phyloP scores from a whole-genome alignment of 2,888 invertebrate genomes.

The Thelaira solivaga region DNA sequence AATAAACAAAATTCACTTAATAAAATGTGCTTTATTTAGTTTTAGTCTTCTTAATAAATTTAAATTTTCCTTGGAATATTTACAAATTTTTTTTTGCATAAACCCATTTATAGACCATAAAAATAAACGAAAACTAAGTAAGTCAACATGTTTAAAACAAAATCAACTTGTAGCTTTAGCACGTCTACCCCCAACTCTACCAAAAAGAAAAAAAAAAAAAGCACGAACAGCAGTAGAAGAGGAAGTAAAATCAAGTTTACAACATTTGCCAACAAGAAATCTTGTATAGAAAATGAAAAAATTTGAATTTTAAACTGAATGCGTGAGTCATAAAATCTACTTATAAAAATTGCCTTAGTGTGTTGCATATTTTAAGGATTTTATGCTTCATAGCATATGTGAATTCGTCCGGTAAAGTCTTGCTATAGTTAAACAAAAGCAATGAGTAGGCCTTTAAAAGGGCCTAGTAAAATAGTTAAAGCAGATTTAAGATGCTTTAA shows the following conservation, averaged over 20 bases:
- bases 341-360: conserved; percentile 23
- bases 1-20: too few relatives aligned
- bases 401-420: too few relatives aligned
- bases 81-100: neutral
- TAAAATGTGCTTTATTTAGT: too few relatives aligned
- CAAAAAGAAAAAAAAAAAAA: too few relatives aligned
- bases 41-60: too few relatives aligned
- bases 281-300: neutral
- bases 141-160: conserved; percentile 7
- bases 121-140: neutral
- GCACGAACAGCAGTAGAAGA: too few relatives aligned
- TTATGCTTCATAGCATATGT: conserved; percentile 9
- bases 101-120: neutral
- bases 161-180: conserved; percentile 31
- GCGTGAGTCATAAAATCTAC: conserved; percentile 17
- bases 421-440: too few relatives aligned
- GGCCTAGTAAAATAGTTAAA: too few relatives aligned
- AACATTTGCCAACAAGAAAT: neutral
- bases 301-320: neutral
- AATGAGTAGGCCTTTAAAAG: too few relatives aligned
- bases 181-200: neutral
- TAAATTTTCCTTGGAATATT: too few relatives aligned
- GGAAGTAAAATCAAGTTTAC: neutral
- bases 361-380: conserved; percentile 1
- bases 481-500: too few relatives aligned